Evolutionary conservation across 2,888 invertebrate species (phyloP), one percentile per base, ranked within the genome.

Genomic region (Rhynchonema sp.): DNA sequence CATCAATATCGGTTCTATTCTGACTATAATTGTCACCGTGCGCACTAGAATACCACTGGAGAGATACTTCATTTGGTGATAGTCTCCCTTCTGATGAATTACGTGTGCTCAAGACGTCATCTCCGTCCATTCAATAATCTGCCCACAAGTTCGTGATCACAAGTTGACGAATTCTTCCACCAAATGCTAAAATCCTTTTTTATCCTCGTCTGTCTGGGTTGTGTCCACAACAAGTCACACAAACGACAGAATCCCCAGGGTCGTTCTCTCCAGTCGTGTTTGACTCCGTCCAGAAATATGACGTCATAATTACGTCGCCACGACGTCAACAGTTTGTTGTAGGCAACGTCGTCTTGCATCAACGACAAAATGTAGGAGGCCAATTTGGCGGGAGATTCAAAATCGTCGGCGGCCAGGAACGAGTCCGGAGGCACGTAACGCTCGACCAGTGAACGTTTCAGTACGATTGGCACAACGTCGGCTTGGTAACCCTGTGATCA

Each of bases 231-330:
- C 13, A 49, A n/a, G 28, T 38, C 46, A 28, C 46, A 56, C 2
- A 70, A 61, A 61, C 71, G 70, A 59, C 70, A 70, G 62, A 70
- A 66, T n/a, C 70, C 70, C 67, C 69, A 70, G 3, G 70, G 69
- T n/a, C 66, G 64, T 57, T 70, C 70, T 17, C 65, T 61, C n/a
- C 63, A 61, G 59, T 69, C 68, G 63, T 70, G 69, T n/a, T 13
- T n/a, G 9, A 49, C 49, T 20, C 49, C 49, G 23, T 49, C 49
- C 20, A 49, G n/a, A 23, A 17, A 49, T 6, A 49, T 49, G 13
- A 49, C 49, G 9, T 49, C 49, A 49, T 49, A 49, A n/a, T 49
- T 17, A 17, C 49, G 49, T 49, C n/a, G 9, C 49, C 49, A 49
- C 20, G 9, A 6, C n/a, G n/a, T n/a, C 20, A 49, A 23, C 3